Evolutionary conservation across 1,140 invertebrate genomes (phyloP), one percentile per base, ranked within the genome.

Genomic region (Papilio machaon): DNA sequence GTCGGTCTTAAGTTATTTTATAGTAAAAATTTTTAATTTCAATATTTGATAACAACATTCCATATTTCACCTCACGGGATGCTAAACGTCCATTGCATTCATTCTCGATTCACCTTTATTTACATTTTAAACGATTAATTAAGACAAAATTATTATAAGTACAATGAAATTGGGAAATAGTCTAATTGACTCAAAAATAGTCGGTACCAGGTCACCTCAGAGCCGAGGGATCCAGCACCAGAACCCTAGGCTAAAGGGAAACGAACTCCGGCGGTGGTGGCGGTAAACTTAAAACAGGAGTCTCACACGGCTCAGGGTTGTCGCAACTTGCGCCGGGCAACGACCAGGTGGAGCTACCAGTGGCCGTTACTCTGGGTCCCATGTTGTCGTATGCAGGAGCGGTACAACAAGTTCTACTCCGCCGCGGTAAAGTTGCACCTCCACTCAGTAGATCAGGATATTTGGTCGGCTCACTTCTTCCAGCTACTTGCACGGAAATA

Each of bases 281-380:
- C 1, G 92, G 93, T 82, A 94, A 77, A 43, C 90, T 91, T 8
- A 94, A 81, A 2, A 94, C 92, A 46, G 93, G 91, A 35, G 93
- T 93, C 47, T 93, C 92, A 60, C 90, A 91, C 30, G 82, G 74
- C 75, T 92, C 91, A 5, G 87, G 79, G 23, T 90, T 90, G 30
- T 94, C 93, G 7, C 87, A 83, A 81, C 86, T 92, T 1, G 95
- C 95, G 86, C 97, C 97, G 47, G 97, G 97, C 82, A 98, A 91
- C 17, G 97, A 98, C 83, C 98, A 96, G 2, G 97, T 97, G 13
- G 97, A 98, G 86, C 96, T 96, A 47, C 98, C 98, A 83, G 97
- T 97, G 2, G 97, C 98, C 8, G 98, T 98, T 13, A 98, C 97
- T 85, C 98, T 95, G 43, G 97, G 97, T 1, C 98, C 98, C 96